Conservation (phyloP, 2,888 invertebrate species). For the Nebria brevicollis region DNA sequence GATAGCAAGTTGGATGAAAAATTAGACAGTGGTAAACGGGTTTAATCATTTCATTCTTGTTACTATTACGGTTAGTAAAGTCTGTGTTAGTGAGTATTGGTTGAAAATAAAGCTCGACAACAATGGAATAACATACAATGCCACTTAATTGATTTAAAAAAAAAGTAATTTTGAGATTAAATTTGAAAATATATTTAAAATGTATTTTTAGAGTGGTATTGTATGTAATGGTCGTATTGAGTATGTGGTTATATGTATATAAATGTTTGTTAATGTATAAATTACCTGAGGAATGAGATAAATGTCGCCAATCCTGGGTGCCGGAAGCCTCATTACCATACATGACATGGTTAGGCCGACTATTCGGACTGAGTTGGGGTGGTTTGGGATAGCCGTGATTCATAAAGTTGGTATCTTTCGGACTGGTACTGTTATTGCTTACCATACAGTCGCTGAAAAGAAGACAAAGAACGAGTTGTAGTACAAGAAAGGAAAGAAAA, state of each 20-base stretch:
- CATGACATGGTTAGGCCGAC: conserved; percentile 59
- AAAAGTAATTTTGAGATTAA: too few species aligned
- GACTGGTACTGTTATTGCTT: conserved; percentile 57
- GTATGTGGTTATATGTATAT: not conserved
- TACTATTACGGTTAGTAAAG: too few species aligned
- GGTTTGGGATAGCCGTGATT: conserved; percentile 61
- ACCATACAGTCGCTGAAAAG: conserved; percentile 59
- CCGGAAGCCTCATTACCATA: conserved; percentile 60
- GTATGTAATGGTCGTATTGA: too few species aligned
- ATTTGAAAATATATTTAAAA: too few species aligned
- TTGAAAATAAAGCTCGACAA: not conserved
- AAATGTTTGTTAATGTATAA: not conserved
- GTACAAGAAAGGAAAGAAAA: conserved; percentile 27
- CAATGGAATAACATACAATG: not conserved
- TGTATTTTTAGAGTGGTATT: too few species aligned
- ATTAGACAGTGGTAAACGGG: too few species aligned
- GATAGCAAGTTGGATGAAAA: too few species aligned
- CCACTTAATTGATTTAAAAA: too few species aligned
- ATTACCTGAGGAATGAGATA: conserved; percentile 50
- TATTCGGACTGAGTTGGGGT: conserved; percentile 60
- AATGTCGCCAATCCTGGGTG: conserved; percentile 57
- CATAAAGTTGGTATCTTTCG: conserved; percentile 60
- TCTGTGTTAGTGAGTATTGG: too few species aligned
- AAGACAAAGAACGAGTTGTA: conserved; percentile 35
- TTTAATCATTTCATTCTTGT: too few species aligned